These are phyloP conservation scores for Ivindomyrus marchei DNA, from an alignment of 2,113 vertebrate species.

Conservation along the genomic window DNA sequence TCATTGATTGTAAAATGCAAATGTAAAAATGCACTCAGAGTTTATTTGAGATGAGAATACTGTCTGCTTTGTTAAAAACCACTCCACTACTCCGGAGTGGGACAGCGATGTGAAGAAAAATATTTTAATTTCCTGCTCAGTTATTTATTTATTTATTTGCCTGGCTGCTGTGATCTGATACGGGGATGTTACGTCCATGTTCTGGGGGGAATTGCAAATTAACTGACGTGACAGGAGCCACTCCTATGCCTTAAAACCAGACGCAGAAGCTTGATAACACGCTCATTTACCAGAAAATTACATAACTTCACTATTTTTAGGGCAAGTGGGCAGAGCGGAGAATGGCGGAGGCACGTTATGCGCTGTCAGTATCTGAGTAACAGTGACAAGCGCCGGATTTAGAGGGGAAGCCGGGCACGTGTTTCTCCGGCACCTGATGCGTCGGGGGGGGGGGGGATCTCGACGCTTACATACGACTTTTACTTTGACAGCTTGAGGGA, in stretches of 20 bases:
- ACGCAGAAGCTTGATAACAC: background rate
- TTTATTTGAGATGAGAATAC: background rate
- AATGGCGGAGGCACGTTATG: background rate
- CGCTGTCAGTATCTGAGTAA: background rate
- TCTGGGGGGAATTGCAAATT: background rate
- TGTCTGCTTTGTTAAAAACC: background rate
- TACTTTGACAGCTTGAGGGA: background rate
- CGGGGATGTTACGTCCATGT: too few relatives aligned
- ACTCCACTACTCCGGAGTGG: background rate
- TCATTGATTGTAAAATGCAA: background rate
- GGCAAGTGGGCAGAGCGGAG: background rate
- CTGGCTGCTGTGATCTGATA: slow-evolving; percentile 5
- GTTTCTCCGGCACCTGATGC: background rate
- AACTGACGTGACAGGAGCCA: background rate
- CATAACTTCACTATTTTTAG: slow-evolving; percentile 3
- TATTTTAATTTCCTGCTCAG: slow-evolving; percentile 6
- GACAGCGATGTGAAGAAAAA: background rate
- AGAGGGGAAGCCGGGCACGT: background rate
- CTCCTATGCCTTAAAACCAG: background rate
- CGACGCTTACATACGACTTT: background rate
- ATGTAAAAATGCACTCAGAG: background rate
- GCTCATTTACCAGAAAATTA: background rate
- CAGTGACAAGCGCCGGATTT: background rate
- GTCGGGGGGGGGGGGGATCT: background rate
- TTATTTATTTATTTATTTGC: background rate